These are phyloP conservation scores for Apamea crenata DNA, from an alignment of 2,888 invertebrate genomes.

Conservation along the genomic window DNA sequence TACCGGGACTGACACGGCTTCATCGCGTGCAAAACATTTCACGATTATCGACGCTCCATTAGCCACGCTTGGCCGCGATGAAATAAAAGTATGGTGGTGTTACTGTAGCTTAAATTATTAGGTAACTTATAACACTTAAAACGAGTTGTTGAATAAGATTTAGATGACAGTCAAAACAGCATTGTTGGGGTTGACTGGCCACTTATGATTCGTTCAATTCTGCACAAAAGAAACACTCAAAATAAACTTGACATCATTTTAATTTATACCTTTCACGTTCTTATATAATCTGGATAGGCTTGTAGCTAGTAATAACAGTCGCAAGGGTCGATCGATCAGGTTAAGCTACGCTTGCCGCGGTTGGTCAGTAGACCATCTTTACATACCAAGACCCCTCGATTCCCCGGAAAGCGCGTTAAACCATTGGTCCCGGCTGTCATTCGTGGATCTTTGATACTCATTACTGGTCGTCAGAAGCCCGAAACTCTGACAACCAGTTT, in stretches of 20 bases:
- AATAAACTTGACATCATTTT: background rate
- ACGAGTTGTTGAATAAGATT: background rate
- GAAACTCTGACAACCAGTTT: no score
- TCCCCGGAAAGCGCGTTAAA: no score
- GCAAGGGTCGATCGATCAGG: no score
- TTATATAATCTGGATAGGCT: no score
- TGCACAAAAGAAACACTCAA: background rate
- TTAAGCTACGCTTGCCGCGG: no score
- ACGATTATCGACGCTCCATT: conserved; percentile 57
- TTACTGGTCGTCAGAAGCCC: background rate
- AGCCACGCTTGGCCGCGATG: conserved; percentile 26
- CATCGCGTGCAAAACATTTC: conserved; percentile 51
- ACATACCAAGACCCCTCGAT: no score
- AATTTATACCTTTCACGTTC: background rate
- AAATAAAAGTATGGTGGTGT: conserved; percentile 20
- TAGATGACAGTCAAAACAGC: background rate
- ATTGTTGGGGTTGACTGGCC: background rate
- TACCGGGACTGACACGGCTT: conserved; percentile 17
- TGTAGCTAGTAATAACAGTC: no score
- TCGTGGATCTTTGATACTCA: background rate
- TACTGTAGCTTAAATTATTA: conserved; percentile 7
- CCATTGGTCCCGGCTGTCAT: background rate
- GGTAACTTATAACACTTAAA: background rate
- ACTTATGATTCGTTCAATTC: background rate
- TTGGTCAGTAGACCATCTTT: no score